Evolutionary conservation across 2,888 invertebrate species (phyloP), one percentile per base, ranked within the genome.

Genomic region (Vanessa cardui): DNA sequence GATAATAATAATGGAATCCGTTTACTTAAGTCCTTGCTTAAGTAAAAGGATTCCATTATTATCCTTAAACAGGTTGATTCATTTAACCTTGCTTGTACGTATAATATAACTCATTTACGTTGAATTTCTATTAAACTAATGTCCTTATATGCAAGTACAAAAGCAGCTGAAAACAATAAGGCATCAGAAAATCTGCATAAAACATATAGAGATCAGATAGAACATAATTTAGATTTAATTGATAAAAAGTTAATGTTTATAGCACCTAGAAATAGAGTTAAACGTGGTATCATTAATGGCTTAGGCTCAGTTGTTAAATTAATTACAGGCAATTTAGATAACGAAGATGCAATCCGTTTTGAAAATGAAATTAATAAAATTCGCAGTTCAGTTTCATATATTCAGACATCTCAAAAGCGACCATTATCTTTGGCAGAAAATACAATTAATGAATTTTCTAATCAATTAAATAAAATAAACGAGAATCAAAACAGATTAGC

Each of bases 1-100:
- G 47, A 60, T 26, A 60, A 60, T 16, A 26, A 21, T 26, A 18
- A 60, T n/a, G 60, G 60, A 16, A 47, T 60, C 26, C 39, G 33
- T 33, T 21, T 56, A 33, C 56, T 56, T 31, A 33, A 33, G n/a
- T n/a, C n/a, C n/a, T n/a, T n/a, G n/a, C n/a, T n/a, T n/a, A n/a
- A n/a, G n/a, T n/a, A 56, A 33, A 56, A 56, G 56, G 16, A 33
- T 33, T n/a, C n/a, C n/a, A n/a, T n/a, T n/a, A n/a, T 18, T 31
- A 33, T 56, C 33, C 33, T 56, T 33, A 39, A 56, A 33, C n/a
- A 56, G 8, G n/a, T 33, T 56, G 56, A 56, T 58, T 58, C 58
- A 39, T 26, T 58, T 58, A 58, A 45, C 18, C 45, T 58, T 20
- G 58, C 45, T 58, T 58, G 58, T 20, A 33, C 31, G 0, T 58